Evolutionary conservation across 2,113 vertebrate genomes (phyloP).

Genomic region (Elephas maximus): DNA sequence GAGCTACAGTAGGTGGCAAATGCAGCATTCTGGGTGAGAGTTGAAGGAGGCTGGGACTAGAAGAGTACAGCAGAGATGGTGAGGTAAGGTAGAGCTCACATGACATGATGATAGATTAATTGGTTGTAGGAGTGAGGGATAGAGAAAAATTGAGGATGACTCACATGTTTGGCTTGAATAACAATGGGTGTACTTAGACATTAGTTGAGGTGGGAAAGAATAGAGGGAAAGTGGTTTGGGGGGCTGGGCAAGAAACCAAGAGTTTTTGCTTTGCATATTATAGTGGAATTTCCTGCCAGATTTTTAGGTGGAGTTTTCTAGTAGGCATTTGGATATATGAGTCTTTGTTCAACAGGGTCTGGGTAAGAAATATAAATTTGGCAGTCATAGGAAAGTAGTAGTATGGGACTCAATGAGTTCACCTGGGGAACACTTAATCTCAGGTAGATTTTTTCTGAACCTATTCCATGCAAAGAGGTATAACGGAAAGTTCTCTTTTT

Average conservation of each 20-base stretch:
- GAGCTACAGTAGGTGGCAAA: not conserved
- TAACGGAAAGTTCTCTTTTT: constrained; percentile 27
- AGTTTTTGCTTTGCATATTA: constrained; percentile 51
- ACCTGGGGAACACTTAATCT: not conserved
- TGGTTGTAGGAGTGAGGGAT: not conserved
- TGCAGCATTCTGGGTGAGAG: not conserved
- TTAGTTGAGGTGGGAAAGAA: not conserved
- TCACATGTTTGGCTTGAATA: not conserved
- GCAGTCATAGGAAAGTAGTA: not conserved
- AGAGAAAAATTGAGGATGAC: constrained; percentile 13
- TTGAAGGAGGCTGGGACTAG: not conserved
- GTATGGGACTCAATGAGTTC: not conserved
- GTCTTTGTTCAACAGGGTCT: not conserved
- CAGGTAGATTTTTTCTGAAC: not conserved
- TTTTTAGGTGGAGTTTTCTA: constrained; percentile 43
- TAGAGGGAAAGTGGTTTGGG: not conserved
- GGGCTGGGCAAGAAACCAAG: not conserved
- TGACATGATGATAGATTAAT: not conserved
- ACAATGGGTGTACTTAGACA: not conserved
- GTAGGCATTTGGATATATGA: not conserved
- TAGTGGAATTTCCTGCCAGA: not conserved
- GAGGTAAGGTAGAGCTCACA: not conserved
- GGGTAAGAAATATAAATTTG: not conserved
- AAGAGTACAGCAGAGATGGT: not conserved
- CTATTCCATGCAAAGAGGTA: not conserved